Evolutionary conservation across 2,797 vertebrate species (phyloP), one percentile per base, ranked within the genome.

Genomic region (Remorina albescens): DNA sequence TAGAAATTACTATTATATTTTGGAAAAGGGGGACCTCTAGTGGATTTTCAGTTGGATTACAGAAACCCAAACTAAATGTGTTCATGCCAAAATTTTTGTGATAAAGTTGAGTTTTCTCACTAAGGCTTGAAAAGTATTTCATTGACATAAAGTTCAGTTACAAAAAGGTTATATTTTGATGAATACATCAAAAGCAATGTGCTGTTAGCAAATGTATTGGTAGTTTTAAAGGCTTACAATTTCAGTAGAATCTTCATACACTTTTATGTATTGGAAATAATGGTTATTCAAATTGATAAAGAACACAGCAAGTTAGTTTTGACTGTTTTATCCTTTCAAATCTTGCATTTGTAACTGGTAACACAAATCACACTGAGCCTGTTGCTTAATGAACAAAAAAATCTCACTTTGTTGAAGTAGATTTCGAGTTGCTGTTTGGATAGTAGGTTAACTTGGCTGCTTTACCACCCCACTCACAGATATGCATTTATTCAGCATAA

Each of bases 1-100:
- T 10, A 25, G 10, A 26, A 32, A 26, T n/a, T 58, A n/a, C 13
- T n/a, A 59, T 53, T 49, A 26, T 61, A 26, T 26, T 46, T 39
- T 80, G 85, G 81, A 68, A 84, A 80, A 89, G 80, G 74, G 91
- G 67, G 92, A 77, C 91, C 75, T 89, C 93, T 90, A 82, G 91
- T 88, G 90, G 57, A 44, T 54, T 37, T 69, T 1, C 57, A 19
- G 41, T 16, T 57, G 50, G 81, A 83, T 76, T 86, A 80, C 88
- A 88, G 12, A 30, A 51, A 37, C 19, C 63, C 6, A 42, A 8
- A 26, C 10, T 41, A 21, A 6, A 71, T 9, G 50, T 66, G 4
- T 32, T 36, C 18, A 16, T 2, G 23, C 5, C 23, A 54, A n/a
- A 19, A n/a, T n/a, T n/a, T n/a, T n/a, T n/a, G n/a, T n/a, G n/a